Evolutionary conservation across 2,113 vertebrate genomes (phyloP), one percentile per base, ranked within the genome.

Genomic region (Scomber japonicus): DNA sequence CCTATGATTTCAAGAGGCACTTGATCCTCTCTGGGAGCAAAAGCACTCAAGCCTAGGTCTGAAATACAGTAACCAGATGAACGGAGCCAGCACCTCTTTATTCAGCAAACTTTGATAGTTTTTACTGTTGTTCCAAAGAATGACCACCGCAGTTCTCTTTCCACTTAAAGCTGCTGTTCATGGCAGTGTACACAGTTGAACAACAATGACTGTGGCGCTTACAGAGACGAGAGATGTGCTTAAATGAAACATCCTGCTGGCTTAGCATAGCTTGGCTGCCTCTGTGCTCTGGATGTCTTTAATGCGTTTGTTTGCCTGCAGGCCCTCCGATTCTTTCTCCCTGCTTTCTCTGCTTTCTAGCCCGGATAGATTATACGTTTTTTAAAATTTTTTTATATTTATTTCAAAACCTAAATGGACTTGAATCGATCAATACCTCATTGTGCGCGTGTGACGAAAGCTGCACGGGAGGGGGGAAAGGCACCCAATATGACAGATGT

Each of bases 351-450:
- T 90, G 86, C 91, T 90, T 92, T 92, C 87, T 77, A 87, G 88
- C 87, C 85, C n/a, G 54, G 81, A 85, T 92, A 94, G 85, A 93
- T 90, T 92, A 91, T 82, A 75, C 56, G 21, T 88, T 84, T 82
- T 86, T 86, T 76, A 78, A 17, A 27, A 3, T 73, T 72, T 62
- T 62, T 27, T 68, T 83, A 78, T 89, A 80, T 93, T 91, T 92
- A 92, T 93, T 94, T 93, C 76, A 92, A 91, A 93, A 92, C 89
- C 88, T 87, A 94, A 94, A 94, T 92, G 89, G 93, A 94, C 94
- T 94, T 85, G 90, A 94, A 95, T 95, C 87, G 90, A 95, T 95
- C 95, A 92, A 91, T 95, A 91, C 94, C 81, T 94, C 89, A 92
- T 93, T 94, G 93, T 94, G 84, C 11, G 84, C 11, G 88, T 92